These are phyloP conservation scores for Neopelma chrysocephalum DNA, from an alignment of 2,797 vertebrate species.

Conservation along the genomic window DNA sequence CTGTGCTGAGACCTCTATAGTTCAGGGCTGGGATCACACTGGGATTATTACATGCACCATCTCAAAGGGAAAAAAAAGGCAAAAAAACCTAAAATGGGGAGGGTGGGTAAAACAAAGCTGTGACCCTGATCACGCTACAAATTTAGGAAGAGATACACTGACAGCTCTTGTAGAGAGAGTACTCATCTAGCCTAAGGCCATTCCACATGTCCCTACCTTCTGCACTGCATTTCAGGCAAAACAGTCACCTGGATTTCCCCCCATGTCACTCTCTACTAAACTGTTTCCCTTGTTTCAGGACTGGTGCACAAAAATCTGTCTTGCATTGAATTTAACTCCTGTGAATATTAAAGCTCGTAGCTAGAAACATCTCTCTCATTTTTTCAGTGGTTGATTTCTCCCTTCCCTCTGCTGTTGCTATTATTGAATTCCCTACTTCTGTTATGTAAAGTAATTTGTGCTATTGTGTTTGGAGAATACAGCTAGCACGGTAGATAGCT, in stretches of 20 bases:
- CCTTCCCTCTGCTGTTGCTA: background rate
- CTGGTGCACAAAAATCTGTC: background rate
- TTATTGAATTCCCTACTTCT: conserved; percentile 56
- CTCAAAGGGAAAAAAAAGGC: background rate
- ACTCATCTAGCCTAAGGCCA: background rate
- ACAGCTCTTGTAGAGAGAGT: background rate
- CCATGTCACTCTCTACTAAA: background rate
- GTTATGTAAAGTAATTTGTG: conserved; percentile 58
- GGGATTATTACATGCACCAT: background rate
- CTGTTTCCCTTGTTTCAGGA: background rate
- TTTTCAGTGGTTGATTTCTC: conserved; percentile 12
- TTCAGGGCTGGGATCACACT: background rate
- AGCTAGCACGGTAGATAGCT: background rate
- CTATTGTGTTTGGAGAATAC: conserved; percentile 28
- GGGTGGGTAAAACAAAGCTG: background rate
- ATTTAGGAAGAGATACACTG: background rate
- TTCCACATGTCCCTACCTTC: background rate
- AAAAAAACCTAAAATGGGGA: background rate
- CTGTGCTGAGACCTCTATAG: conserved; percentile 23
- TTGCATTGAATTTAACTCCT: background rate
- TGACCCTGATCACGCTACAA: background rate
- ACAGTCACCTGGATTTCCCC: background rate
- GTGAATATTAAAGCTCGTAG: background rate
- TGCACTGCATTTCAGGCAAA: background rate
- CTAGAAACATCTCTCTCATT: background rate